A percentile compares a stretch with the other conserved stretches of the same genome.
phyloP scores from a whole-genome alignment of 1,140 invertebrate genomes.

The Meloidogyne hapla region DNA sequence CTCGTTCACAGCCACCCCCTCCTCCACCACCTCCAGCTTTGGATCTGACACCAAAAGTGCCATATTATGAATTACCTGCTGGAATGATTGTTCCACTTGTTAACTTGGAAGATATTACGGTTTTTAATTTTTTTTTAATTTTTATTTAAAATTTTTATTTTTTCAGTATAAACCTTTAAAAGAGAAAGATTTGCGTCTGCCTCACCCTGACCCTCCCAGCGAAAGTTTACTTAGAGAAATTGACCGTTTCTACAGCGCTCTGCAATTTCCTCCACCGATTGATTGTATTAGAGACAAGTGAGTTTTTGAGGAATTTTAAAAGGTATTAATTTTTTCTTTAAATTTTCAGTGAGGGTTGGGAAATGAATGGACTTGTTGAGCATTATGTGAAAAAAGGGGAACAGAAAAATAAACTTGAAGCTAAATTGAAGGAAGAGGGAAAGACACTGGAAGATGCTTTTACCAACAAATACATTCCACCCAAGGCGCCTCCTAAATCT shows the following conservation, averaged over 20 bases:
- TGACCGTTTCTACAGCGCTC: slow-evolving; percentile 43
- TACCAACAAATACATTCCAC: slow-evolving; percentile 40
- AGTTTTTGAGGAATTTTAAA: background rate
- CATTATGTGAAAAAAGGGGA: slow-evolving; percentile 37
- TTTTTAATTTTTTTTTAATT: background rate
- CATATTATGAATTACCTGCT: slow-evolving; percentile 38
- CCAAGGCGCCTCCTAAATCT: background rate
- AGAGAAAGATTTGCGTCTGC: slow-evolving; percentile 34
- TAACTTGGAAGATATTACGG: slow-evolving; percentile 31
- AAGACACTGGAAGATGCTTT: slow-evolving; percentile 51
- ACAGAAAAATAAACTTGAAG: slow-evolving; percentile 34
- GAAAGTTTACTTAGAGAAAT: slow-evolving; percentile 40
- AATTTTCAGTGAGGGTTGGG: slow-evolving; percentile 46
- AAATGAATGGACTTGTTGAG: slow-evolving; percentile 43
- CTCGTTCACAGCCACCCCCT: no score
- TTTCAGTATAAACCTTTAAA: slow-evolving; percentile 45
- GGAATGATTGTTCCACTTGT: slow-evolving; percentile 44
- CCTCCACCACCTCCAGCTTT: background rate
- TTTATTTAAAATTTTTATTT: slow-evolving; percentile 4
- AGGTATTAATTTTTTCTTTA: background rate
- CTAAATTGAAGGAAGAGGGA: slow-evolving; percentile 43
- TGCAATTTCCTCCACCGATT: slow-evolving; percentile 25
- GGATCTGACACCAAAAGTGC: slow-evolving; percentile 28
- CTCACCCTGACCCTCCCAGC: slow-evolving; percentile 32
- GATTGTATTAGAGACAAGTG: slow-evolving; percentile 23